These are phyloP conservation scores for Nothura maculosa DNA, from an alignment of 2,797 vertebrate species.

Conservation along the genomic window DNA sequence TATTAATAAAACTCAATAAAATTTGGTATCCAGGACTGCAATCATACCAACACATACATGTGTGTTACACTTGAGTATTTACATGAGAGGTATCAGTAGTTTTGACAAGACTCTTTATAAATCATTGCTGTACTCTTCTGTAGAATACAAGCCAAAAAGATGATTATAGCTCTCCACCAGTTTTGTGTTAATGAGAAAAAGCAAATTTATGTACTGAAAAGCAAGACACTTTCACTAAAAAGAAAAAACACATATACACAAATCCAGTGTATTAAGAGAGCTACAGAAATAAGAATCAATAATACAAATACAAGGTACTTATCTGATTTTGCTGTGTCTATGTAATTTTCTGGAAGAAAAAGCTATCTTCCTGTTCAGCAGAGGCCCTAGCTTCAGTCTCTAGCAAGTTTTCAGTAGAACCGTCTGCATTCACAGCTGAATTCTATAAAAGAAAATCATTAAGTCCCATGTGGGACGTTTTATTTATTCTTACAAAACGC, in stretches of 20 bases:
- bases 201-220: slow-evolving; percentile 52
- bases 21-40: neutral
- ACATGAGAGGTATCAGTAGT: neutral
- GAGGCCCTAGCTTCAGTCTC: neutral
- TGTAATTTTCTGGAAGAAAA: slow-evolving; percentile 19
- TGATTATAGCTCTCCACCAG: slow-evolving; percentile 49
- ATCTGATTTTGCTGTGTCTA: neutral
- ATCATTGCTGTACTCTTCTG: neutral
- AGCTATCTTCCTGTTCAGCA: neutral
- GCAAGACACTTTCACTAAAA: slow-evolving; percentile 67
- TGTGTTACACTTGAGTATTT: neutral
- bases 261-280: slow-evolving; percentile 20
- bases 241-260: neutral
- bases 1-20: neutral
- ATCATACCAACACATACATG: neutral
- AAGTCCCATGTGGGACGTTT: neutral
- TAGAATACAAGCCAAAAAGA: neutral
- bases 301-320: slow-evolving; percentile 60
- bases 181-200: slow-evolving; percentile 34
- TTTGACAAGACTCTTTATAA: neutral
- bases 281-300: neutral
- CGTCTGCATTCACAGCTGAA: neutral
- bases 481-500: slow-evolving; percentile 15
- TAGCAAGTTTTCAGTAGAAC: neutral
- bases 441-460: neutral